Evolutionary conservation across 2,888 invertebrate genomes (phyloP).

Genomic region (Allolobophora icterica): DNA sequence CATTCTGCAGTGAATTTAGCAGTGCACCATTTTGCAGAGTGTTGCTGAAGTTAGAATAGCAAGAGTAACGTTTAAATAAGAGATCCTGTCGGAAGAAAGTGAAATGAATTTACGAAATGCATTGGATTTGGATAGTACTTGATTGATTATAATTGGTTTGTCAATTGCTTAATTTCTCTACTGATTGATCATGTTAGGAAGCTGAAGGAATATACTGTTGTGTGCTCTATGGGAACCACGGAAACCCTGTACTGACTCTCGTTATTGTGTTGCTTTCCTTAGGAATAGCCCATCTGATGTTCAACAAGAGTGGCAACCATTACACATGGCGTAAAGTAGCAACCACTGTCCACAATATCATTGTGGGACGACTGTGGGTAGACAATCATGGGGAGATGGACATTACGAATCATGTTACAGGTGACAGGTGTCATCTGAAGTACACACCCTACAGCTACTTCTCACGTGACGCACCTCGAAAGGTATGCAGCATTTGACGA

Average conservation of each 20-base stretch:
- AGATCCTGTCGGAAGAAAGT: not conserved
- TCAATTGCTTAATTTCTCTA: not conserved
- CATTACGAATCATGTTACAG: slow-evolving; percentile 85
- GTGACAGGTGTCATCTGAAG: slow-evolving; percentile 93
- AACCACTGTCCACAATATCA: slow-evolving; percentile 98
- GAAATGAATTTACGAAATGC: not conserved
- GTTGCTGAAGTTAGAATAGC: too few species aligned
- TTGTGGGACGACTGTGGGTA: slow-evolving; percentile 98
- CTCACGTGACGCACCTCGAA: slow-evolving; percentile 88
- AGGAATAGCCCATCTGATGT: slow-evolving; percentile 71
- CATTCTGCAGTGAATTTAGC: too few species aligned
- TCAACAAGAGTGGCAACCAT: slow-evolving; percentile 73
- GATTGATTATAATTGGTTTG: not conserved
- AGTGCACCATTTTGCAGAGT: too few species aligned
- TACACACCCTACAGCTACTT: slow-evolving; percentile 98
- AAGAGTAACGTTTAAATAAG: not conserved
- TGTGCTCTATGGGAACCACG: too few species aligned
- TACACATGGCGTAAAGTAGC: slow-evolving; percentile 98
- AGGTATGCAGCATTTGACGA: slow-evolving; percentile 51
- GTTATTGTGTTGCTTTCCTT: not conserved
- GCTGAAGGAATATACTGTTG: too few species aligned
- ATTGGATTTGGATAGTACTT: not conserved
- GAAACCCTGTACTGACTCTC: not conserved
- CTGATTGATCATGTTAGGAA: too few species aligned
- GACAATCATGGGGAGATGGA: slow-evolving; percentile 99